phyloP scores from a whole-genome alignment of 2,797 vertebrate genomes.

The Cuculus canorus region DNA sequence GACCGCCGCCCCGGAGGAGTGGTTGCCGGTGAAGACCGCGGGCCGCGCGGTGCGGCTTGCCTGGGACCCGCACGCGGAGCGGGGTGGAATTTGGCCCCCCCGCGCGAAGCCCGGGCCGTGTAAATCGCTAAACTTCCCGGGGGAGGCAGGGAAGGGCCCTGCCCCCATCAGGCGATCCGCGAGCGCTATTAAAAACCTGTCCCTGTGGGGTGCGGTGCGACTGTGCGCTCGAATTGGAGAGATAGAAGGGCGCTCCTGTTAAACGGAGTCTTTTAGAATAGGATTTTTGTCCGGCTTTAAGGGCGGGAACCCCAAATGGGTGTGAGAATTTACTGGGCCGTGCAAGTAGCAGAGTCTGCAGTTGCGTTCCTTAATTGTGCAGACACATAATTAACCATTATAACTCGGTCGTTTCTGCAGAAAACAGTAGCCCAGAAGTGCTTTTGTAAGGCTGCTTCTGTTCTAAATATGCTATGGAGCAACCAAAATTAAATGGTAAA shows the following conservation, averaged over 20 bases:
- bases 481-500: background rate
- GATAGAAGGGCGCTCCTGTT: background rate
- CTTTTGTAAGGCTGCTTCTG: background rate
- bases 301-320: fast-evolving
- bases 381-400: background rate
- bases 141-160: background rate
- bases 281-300: background rate
- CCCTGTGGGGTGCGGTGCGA: background rate
- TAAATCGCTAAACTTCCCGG: background rate
- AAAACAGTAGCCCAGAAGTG: background rate
- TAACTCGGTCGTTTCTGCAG: background rate
- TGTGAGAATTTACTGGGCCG: background rate
- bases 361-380: background rate
- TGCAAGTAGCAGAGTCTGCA: background rate
- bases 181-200: background rate
- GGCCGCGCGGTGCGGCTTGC: background rate
- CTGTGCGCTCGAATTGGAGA: fast-evolving
- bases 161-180: fast-evolving
- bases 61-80: background rate
- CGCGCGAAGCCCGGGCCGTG: no score
- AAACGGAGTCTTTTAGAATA: background rate
- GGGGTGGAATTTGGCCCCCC: background rate
- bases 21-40: no score
- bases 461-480: background rate
- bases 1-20: background rate